Base-by-base conservation (phyloP, 2,888 invertebrate species). In the Zhuqinia jingwanae region DNA sequence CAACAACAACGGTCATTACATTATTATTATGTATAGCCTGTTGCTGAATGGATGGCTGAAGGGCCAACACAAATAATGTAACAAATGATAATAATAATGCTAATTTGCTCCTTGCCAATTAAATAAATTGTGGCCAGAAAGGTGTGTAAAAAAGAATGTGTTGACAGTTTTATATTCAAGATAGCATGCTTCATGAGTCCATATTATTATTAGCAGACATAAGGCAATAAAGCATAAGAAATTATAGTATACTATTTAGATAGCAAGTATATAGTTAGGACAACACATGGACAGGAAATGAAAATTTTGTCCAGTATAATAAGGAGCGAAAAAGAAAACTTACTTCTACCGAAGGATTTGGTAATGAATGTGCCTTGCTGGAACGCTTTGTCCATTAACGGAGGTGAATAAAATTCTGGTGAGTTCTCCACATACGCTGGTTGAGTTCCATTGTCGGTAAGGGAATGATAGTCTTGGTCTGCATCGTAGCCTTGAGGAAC, bases 361-460 rank as follows among this genome's bases (percentile, higher is more conserved):
- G 94, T 94, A 92, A 95, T 95, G 88, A 94, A 94, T 91, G 94
- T 95, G 77, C 92, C 91, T 50, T 96, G 89, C 63, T 89, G 90
- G 95, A 95, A 92, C 94, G 92, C 84, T 92, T 92, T 88, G 89
- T 90, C 88, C 89, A 90, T 87, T 85, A 90, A 87, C 92, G 94
- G 93, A 91, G 95, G 94, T 91, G 95, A 94, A 92, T 96, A 96
- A 93, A 96, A 96, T 93, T 96, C 95, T 3, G 95, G 94, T 68
- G 95, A 95, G 93, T 93, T 95, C 92, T 95, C 96, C 92, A 94
- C 94, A 90, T 92, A 92, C 93, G 95, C 95, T 53, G 91, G 91
- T 47, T 90, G 91, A 75, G 91, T 91, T 53, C 90, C 88, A 89
- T 94, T 93, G 75, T 94, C 93, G 89, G 94, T 94, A 88, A 94